These are phyloP conservation scores for Catalaphyllia jardinei DNA, from an alignment of 64 coral and sea anemone species.

Conservation along the genomic window DNA sequence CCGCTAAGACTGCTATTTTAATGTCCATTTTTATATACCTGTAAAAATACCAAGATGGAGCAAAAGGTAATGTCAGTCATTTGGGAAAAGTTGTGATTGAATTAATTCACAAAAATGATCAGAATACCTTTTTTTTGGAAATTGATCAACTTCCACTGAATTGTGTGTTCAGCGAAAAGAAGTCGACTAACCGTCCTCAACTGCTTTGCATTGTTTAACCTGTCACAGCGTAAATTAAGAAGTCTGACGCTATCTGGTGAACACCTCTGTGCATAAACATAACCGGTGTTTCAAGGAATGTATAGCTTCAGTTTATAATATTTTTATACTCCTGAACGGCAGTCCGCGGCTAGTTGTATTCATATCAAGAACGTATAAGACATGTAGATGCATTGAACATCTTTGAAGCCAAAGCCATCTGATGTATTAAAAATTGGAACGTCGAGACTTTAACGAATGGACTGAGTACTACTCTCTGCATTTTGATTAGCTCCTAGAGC, in stretches of 20 bases:
- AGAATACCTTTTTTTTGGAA: constrained; percentile 5
- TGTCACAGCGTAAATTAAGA: constrained; percentile 26
- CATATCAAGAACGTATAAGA: too few relatives aligned
- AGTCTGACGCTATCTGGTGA: constrained; percentile 36
- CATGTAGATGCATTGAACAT: too few relatives aligned
- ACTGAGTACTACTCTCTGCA: too few relatives aligned
- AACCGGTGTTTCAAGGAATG: neutral
- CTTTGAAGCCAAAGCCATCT: too few relatives aligned
- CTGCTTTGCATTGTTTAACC: neutral
- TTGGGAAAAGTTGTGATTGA: neutral
- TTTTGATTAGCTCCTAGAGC: too few relatives aligned
- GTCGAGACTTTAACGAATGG: too few relatives aligned
- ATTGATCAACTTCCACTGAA: neutral
- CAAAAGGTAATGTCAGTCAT: neutral
- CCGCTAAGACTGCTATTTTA: constrained; percentile 26
- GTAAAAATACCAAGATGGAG: neutral
- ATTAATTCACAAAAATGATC: neutral
- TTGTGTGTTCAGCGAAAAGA: neutral
- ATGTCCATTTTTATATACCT: constrained; percentile 44
- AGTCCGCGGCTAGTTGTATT: too few relatives aligned
- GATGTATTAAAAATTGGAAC: too few relatives aligned
- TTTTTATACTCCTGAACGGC: neutral
- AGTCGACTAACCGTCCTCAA: neutral
- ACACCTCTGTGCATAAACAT: constrained; percentile 35
- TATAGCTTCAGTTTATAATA: neutral